These are phyloP conservation scores for Halictus ligatus DNA, from an alignment of 2,888 invertebrate genomes.

Conservation along the genomic window DNA sequence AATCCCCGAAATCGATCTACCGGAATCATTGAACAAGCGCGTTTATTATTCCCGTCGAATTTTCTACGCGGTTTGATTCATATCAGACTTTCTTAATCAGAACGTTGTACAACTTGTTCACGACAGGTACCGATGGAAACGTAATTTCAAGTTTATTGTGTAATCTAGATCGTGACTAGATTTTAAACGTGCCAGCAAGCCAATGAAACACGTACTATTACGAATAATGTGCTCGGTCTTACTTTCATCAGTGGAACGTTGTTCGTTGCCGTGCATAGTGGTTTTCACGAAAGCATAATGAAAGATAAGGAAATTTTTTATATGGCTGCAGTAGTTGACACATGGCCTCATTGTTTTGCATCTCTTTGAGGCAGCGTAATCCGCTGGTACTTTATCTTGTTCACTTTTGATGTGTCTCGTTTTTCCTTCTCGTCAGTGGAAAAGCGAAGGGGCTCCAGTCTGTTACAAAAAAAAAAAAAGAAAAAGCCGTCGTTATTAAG, in stretches of 20 bases:
- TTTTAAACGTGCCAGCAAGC: background rate
- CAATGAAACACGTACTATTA: slow-evolving; percentile 6
- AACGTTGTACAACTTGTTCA: background rate
- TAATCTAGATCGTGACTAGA: slow-evolving; percentile 11
- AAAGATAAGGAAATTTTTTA: background rate
- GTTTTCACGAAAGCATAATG: background rate
- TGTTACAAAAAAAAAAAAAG: background rate
- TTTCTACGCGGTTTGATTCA: background rate
- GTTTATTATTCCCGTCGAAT: background rate
- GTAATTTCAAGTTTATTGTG: slow-evolving; percentile 12
- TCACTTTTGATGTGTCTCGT: slow-evolving; percentile 12
- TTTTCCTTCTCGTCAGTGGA: slow-evolving; percentile 1
- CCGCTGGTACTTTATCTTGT: background rate
- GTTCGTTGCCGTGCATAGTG: background rate
- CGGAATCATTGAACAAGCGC: background rate
- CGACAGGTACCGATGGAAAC: slow-evolving; percentile 3
- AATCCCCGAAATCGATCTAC: background rate
- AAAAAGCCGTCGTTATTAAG: background rate
- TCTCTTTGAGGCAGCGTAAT: slow-evolving; percentile 4
- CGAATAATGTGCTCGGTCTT: background rate
- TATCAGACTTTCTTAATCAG: slow-evolving; percentile 6
- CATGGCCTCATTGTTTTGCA: slow-evolving; percentile 4
- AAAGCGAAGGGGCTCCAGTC: background rate
- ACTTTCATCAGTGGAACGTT: slow-evolving; percentile 6
- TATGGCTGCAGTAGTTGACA: background rate